Conservation (phyloP, 2,797 vertebrate species). For the Morelia viridis region DNA sequence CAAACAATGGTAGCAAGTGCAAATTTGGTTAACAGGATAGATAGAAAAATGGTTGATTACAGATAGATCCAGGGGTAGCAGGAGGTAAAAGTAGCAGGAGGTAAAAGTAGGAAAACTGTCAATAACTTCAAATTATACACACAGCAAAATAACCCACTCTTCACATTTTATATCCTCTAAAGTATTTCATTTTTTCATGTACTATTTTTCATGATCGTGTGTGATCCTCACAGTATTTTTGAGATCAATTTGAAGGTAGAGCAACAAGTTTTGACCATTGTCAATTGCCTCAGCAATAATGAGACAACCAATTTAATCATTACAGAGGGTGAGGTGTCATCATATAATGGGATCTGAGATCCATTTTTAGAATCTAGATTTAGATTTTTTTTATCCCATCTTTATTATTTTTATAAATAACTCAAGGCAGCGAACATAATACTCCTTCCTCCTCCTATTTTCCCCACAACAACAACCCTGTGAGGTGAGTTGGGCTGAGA, state of each 20-base stretch:
- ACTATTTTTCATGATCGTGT: not conserved
- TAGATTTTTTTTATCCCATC: too few relatives aligned
- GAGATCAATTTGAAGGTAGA: not conserved
- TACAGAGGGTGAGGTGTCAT: not conserved
- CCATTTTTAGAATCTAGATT: not conserved
- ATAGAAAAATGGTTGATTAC: not conserved
- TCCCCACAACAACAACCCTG: too few relatives aligned
- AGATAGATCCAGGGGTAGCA: not conserved
- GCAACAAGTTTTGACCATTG: not conserved
- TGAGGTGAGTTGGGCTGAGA: too few relatives aligned
- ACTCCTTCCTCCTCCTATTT: too few relatives aligned
- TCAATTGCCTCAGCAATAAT: not conserved
- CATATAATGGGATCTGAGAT: not conserved
- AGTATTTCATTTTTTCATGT: not conserved
- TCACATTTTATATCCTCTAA: not conserved
- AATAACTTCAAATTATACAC: not conserved
- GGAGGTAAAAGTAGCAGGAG: not conserved
- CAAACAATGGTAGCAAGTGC: not conserved
- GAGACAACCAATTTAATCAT: not conserved
- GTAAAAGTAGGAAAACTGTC: not conserved
- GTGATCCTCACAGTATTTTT: not conserved
- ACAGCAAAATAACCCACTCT: not conserved
- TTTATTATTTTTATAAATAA: too few relatives aligned
- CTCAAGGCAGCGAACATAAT: too few relatives aligned
- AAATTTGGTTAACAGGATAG: not conserved